Percentiles rank a stretch among this genome's conserved stretches.
phyloP scores from a whole-genome alignment of 2,113 vertebrate species.

The Mormoops blainvillei region DNA sequence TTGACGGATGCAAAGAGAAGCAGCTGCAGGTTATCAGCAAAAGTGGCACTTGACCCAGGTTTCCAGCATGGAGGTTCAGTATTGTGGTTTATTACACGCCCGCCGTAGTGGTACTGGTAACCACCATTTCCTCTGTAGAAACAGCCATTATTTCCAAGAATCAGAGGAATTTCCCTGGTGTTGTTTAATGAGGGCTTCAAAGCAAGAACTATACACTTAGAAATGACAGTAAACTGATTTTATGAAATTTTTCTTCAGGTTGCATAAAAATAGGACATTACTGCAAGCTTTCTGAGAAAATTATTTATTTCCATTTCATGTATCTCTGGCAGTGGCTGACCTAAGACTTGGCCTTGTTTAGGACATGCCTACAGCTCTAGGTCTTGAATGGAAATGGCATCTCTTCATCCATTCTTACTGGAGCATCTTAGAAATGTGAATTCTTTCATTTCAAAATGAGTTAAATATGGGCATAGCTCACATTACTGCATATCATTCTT shows the following conservation, averaged over 20 bases:
- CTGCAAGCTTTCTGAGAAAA: neutral
- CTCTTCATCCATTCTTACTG: neutral
- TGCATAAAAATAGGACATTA: neutral
- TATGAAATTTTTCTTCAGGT: neutral
- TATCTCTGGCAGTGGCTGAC: neutral
- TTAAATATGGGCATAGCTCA: neutral
- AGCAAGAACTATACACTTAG: neutral
- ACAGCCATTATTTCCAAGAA: slow-evolving; percentile 17
- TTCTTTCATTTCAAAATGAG: neutral
- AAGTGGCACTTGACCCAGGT: neutral
- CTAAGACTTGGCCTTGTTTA: neutral
- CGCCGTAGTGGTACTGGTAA: neutral
- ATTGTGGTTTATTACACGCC: neutral
- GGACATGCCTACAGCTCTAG: neutral
- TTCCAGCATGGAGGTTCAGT: neutral
- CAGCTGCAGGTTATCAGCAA: neutral
- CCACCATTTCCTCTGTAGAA: slow-evolving; percentile 7
- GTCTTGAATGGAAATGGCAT: neutral
- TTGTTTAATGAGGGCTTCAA: neutral
- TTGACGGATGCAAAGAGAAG: neutral
- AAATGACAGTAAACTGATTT: neutral
- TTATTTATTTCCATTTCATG: neutral
- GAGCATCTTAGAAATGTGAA: neutral
- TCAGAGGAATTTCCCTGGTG: neutral
- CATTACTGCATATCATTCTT: neutral